Evolutionary conservation across 2,888 invertebrate species (phyloP).

Genomic region (Chesias legatella): DNA sequence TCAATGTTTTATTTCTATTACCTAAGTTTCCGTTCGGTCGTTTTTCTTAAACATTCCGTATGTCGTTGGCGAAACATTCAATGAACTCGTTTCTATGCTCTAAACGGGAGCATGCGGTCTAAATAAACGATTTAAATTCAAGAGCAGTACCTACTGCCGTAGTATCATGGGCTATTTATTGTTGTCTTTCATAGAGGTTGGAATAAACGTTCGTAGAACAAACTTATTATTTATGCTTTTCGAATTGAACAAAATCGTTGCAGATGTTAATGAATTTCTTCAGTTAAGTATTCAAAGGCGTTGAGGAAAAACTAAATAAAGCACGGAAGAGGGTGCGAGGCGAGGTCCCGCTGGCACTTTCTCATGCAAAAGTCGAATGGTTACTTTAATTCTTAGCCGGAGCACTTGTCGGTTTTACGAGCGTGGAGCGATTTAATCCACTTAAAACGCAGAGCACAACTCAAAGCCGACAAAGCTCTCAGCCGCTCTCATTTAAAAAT

Average conservation of each 20-base stretch:
- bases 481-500: constrained; percentile 80
- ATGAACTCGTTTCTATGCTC: constrained; percentile 74
- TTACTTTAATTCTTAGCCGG: constrained; percentile 78
- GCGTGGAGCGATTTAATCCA: constrained; percentile 81
- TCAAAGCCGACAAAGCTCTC: constrained; percentile 79
- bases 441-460: constrained; percentile 81
- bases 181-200: constrained; percentile 54
- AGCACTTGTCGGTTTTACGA: constrained; percentile 81
- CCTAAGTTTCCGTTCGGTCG: constrained; percentile 56
- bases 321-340: constrained; percentile 66
- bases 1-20: constrained; percentile 62
- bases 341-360: constrained; percentile 69
- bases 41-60: constrained; percentile 65
- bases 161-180: constrained; percentile 63
- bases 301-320: constrained; percentile 67
- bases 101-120: constrained; percentile 64
- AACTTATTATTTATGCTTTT: constrained; percentile 7
- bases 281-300: constrained; percentile 62
- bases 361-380: constrained; percentile 80
- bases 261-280: constrained; percentile 67
- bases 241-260: constrained; percentile 42
- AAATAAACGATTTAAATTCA: constrained; percentile 76
- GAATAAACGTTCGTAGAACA: constrained; percentile 32
- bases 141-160: constrained; percentile 54
- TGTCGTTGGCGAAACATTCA: constrained; percentile 65